Base-by-base conservation (phyloP, 2,113 vertebrate genomes). In the Manacus vitellinus region DNA sequence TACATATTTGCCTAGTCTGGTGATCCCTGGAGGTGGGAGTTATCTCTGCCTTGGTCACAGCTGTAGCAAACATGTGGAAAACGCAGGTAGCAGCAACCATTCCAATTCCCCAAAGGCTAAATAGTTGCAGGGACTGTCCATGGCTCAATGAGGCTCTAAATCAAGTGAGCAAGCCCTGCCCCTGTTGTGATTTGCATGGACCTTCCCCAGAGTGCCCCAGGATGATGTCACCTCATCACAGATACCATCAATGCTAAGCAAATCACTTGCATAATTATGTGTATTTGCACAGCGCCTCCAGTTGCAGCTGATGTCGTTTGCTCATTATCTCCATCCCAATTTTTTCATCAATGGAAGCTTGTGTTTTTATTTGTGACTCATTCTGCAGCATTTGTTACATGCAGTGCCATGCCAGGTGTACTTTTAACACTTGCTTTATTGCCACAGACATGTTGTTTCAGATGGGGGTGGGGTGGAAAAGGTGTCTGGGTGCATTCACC, bases 171-270 rank as follows among this genome's bases (percentile, higher is more conserved):
- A 59, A 81, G 30, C 25, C 23, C 46, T 16, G 39, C 81, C 75
- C 35, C 62, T 85, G 54, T 14, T 81, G 14, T 8, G 3, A 58
- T 92, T 73, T 75, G 54, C 56, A 41, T 3, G 25, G 49, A 31
- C 52, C 37, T 89, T 70, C n/a, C 89, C 56, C 89, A 59, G 46
- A 67, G 91, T 7, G 5, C 68, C 85, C 70, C 82, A 54, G 89
- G 52, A 41, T 37, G 77, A 13, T 90, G 95, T 47, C 41, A 67
- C 75, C 89, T 71, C 83, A 9, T 9, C 35, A 18, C 62, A 85
- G 80, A 97, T 88, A 90, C 37, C 87, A 94, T 49, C 95, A 72
- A 41, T 84, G 72, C 66, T 62, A 72, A 95, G 76, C 73, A 89
- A 85, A 94, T 92, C 68, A 73, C 74, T 84, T 62, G 37, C 67